Evolutionary conservation across 2,888 invertebrate genomes (phyloP), one percentile per base, ranked within the genome.

Genomic region (Cheilosia impressa): DNA sequence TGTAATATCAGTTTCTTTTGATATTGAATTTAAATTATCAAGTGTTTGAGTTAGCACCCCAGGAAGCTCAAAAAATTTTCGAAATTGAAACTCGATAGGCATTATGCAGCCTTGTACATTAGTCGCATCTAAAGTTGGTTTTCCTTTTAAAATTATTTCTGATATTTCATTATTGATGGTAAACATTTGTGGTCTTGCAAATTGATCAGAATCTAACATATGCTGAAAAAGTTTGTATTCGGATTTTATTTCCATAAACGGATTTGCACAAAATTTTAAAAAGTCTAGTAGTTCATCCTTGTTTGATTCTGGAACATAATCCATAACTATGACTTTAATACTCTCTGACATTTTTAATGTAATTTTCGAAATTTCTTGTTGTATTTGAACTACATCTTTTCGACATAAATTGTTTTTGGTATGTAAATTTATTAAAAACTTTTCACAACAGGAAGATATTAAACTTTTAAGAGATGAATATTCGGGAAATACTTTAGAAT

Each of bases 61-160:
- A n/a, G 83, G 79, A 38, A 83, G 47, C 50, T 78, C 83, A 72
- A 83, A 78, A 73, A 78, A 78, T 57, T 83, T 78, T 6, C 78
- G 77, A 22, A 71, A 66, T 41, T 83, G 73, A 27, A 75, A 73
- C n/a, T 43, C 55, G 27, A 78, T 55, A 34, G 62, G 68, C 77
- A 85, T 78, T 31, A 78, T 60, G 19, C 78, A 78, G 15, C 78
- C 72, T 55, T 78, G 43, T 27, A 78, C 78, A 57, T 78, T 69
- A 31, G 63, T 79, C 0, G 60, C 53, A 47, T 47, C 77, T 60
- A 83, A 62, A n/a, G 83, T 77, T n/a, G 77, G 77, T 53, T 53
- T 27, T 41, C 72, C 38, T 43, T 72, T 66, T 45, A 83, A 27
- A 24, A 83, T 71, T 10, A 77, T 65, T 77, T 80, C 79, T 13